Percentiles rank a stretch among this genome's conserved stretches.
These are phyloP conservation scores for Ploceus nigricollis DNA, from an alignment of 2,113 vertebrate species.

Conservation along the genomic window DNA sequence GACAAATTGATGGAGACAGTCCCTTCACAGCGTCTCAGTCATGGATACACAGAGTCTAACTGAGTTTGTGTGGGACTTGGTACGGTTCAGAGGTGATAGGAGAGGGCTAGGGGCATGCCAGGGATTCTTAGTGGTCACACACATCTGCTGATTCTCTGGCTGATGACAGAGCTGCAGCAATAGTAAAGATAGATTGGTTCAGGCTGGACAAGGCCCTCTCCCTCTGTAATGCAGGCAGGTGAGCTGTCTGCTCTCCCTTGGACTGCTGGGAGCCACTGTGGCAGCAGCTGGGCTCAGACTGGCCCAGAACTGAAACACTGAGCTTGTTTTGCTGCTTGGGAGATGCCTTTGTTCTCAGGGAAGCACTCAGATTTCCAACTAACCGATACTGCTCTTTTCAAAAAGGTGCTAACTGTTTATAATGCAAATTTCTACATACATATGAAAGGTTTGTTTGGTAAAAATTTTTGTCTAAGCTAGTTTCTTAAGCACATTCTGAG, in stretches of 20 bases:
- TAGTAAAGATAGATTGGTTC: neutral
- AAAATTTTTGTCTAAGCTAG: neutral
- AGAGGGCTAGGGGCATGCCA: neutral
- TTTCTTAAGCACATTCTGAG: neutral
- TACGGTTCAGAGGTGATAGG: neutral
- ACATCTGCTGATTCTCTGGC: neutral
- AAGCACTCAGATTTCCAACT: neutral
- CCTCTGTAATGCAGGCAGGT: too few relatives aligned
- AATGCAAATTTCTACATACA: neutral
- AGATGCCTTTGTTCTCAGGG: neutral
- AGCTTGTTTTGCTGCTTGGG: neutral
- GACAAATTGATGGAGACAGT: neutral
- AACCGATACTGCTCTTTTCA: neutral
- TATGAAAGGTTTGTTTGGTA: neutral
- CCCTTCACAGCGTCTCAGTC: accelerated
- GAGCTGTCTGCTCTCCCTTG: neutral
- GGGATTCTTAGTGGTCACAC: neutral
- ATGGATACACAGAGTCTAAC: neutral
- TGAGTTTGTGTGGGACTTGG: neutral
- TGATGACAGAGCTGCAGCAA: neutral
- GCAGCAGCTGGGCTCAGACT: neutral
- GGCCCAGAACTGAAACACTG: neutral
- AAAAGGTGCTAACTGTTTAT: neutral
- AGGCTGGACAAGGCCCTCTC: neutral
- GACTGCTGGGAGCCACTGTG: neutral